phyloP scores from a whole-genome alignment of 2,888 invertebrate species.

The Carcina quercana region DNA sequence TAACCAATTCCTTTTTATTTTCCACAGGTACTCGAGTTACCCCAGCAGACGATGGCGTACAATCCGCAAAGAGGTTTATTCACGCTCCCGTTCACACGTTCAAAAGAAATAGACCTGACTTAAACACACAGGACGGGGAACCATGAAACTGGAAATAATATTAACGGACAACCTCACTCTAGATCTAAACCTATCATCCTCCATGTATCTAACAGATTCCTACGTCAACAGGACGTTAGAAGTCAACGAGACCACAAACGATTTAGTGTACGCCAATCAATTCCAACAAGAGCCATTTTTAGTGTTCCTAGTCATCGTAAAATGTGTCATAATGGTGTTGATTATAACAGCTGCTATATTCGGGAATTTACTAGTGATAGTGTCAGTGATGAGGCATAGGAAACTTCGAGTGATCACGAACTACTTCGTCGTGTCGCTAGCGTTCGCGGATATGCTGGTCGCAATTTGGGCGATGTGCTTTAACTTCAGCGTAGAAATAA shows the following conservation, averaged over 20 bases:
- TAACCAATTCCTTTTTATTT: not conserved
- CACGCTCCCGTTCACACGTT: constrained; percentile 7
- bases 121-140: constrained; percentile 47
- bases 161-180: constrained; percentile 46
- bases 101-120: constrained; percentile 44
- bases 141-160: constrained; percentile 51
- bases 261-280: constrained; percentile 50
- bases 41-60: not conserved
- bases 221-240: constrained; percentile 49
- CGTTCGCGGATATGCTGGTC: constrained; percentile 95
- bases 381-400: constrained; percentile 82
- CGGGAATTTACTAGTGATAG: constrained; percentile 92
- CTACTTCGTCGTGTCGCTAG: constrained; percentile 96
- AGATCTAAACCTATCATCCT: constrained; percentile 53
- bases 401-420: constrained; percentile 89
- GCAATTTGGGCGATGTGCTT: constrained; percentile 96
- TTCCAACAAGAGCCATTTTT: constrained; percentile 66
- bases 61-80: not conserved
- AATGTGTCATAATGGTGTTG: constrained; percentile 88
- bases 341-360: constrained; percentile 92
- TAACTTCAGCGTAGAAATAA: constrained; percentile 91
- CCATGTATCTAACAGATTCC: constrained; percentile 62
- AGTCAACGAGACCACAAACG: constrained; percentile 46
- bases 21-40: constrained; percentile 3
- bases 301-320: constrained; percentile 76